Percentiles rank a stretch among this genome's conserved stretches.
Conservation (phyloP, 2,888 invertebrate species). For the Hydrotaea cyrtoneurina region DNA sequence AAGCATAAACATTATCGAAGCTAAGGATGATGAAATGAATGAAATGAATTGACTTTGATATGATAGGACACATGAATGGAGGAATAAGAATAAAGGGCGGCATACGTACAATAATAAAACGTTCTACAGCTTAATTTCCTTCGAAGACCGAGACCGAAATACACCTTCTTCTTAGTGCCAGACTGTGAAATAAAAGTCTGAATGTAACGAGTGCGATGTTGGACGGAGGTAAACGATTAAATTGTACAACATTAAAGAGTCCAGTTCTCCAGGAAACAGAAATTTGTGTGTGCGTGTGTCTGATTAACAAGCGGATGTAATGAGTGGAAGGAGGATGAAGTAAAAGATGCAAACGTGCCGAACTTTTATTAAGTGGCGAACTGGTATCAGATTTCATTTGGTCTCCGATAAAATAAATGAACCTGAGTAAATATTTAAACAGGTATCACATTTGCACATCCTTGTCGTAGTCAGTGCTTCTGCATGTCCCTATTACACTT, state of each 20-base stretch:
- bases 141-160: conserved; percentile 19
- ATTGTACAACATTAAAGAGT: conserved; percentile 60
- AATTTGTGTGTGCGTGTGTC: conserved; percentile 59
- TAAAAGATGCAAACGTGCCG: conserved; percentile 45
- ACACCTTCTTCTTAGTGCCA: conserved; percentile 40
- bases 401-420: conserved; percentile 24
- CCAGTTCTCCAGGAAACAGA: conserved; percentile 53
- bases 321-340: not conserved
- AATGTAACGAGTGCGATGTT: not conserved
- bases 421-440: conserved; percentile 62
- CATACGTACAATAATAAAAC: conserved; percentile 47
- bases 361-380: conserved; percentile 56
- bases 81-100: not conserved
- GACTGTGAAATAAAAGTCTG: not conserved
- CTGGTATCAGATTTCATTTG: conserved; percentile 60
- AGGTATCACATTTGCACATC: conserved; percentile 49
- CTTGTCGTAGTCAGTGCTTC: conserved; percentile 26
- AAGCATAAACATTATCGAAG: conserved; percentile 27
- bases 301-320: conserved; percentile 53
- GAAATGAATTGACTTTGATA: conserved; percentile 46
- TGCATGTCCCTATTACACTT: conserved; percentile 35
- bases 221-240: conserved; percentile 55
- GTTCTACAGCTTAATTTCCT: conserved; percentile 57
- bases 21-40: conserved; percentile 52
- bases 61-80: conserved; percentile 36